A percentile compares a stretch with the other conserved stretches of the same genome.
These are phyloP conservation scores for Rhodophaea formosa DNA, from an alignment of 2,888 invertebrate genomes.

Conservation along the genomic window DNA sequence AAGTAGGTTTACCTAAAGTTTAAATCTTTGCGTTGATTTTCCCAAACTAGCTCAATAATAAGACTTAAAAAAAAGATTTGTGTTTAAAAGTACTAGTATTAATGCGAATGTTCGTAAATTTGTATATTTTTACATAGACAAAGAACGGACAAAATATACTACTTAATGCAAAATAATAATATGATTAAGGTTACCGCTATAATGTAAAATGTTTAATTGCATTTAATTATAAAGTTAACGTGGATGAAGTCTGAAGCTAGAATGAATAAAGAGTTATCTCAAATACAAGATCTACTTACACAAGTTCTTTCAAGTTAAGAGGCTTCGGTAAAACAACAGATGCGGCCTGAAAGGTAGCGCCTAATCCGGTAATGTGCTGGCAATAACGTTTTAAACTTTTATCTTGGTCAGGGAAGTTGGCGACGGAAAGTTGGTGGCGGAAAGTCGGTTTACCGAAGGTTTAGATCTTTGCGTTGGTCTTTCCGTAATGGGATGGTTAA, in stretches of 20 bases:
- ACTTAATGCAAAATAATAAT: no score
- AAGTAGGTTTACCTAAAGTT: background rate
- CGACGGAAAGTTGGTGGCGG: background rate
- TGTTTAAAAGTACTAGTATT: no score
- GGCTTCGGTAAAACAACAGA: slow-evolving; percentile 46
- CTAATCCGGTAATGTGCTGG: slow-evolving; percentile 57
- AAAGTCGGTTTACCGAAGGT: background rate
- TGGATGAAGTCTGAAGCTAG: no score
- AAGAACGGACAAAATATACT: no score
- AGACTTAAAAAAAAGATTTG: no score
- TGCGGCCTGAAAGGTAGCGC: slow-evolving; percentile 54
- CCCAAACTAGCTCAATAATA: no score
- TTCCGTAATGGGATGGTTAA: background rate
- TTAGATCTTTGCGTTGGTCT: background rate
- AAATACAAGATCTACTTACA: slow-evolving; percentile 18
- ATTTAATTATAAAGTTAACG: no score
- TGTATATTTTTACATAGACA: no score
- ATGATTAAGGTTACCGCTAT: no score
- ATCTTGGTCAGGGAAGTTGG: slow-evolving; percentile 25
- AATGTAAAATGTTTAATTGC: no score
- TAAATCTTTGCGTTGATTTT: background rate
- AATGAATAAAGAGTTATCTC: slow-evolving; percentile 8
- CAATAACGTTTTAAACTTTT: slow-evolving; percentile 47
- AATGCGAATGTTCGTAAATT: no score
- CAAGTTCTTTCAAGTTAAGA: slow-evolving; percentile 32